A percentile compares a stretch with the other conserved stretches of the same genome.
Conservation (phyloP, 2,888 invertebrate species). For the Nebria salina region DNA sequence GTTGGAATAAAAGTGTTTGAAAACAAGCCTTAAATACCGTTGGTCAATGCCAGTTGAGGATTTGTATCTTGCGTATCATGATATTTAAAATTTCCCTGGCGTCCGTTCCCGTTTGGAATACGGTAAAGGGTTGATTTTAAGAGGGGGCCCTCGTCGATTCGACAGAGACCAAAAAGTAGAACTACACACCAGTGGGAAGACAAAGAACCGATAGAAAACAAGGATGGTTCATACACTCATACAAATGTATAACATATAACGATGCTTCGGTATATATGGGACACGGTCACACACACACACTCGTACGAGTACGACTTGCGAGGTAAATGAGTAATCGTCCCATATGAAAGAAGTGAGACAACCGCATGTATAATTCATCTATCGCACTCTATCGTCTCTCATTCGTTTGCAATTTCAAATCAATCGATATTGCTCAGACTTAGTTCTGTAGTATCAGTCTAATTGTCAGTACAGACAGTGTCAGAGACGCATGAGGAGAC, state of each 20-base stretch:
- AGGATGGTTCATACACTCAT: not conserved
- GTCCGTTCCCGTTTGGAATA: not conserved
- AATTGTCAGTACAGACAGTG: conserved; percentile 58
- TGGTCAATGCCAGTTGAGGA: not conserved
- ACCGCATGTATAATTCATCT: conserved; percentile 25
- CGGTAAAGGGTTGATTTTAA: not conserved
- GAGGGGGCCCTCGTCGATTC: not conserved
- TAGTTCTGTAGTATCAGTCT: conserved; percentile 60
- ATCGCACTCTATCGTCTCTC: conserved; percentile 27
- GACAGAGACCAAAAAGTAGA: not conserved
- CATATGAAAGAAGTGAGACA: conserved; percentile 53
- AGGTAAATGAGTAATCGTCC: conserved; percentile 57
- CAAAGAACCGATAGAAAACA: not conserved
- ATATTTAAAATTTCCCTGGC: not conserved
- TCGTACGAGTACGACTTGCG: conserved; percentile 15
- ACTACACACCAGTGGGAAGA: not conserved
- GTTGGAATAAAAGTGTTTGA: not conserved
- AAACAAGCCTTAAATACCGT: not conserved
- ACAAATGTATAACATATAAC: not conserved
- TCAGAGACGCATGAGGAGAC: conserved; percentile 38
- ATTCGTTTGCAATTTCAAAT: conserved; percentile 53
- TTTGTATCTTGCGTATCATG: not conserved
- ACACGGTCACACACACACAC: conserved; percentile 25
- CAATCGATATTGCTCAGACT: conserved; percentile 63
- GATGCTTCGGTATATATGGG: not conserved